Conservation (phyloP, 1,140 invertebrate genomes). For the Apis dorsata region DNA sequence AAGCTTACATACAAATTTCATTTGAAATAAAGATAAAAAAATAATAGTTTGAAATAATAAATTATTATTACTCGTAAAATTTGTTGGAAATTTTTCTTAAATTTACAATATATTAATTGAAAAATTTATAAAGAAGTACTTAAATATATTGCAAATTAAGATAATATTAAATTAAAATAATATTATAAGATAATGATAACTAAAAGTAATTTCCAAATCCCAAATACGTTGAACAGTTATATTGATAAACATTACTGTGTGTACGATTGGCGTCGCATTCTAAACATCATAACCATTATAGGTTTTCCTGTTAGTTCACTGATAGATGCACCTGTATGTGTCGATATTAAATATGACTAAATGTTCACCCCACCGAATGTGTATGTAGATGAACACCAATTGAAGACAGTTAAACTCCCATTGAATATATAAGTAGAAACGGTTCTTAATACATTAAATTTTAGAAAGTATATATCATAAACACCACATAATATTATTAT, state of each 20-base stretch:
- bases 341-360: not conserved
- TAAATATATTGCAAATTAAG: too few relatives aligned
- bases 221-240: not conserved
- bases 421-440: constrained; percentile 24
- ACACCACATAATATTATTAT: not conserved
- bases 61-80: too few relatives aligned
- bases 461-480: constrained; percentile 30
- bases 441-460: constrained; percentile 20
- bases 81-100: too few relatives aligned
- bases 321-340: not conserved
- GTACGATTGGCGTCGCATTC: not conserved
- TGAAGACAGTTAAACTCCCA: not conserved
- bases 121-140: too few relatives aligned
- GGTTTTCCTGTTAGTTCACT: not conserved
- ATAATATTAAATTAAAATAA: too few relatives aligned
- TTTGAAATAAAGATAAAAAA: too few relatives aligned
- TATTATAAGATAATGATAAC: too few relatives aligned
- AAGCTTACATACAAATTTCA: too few relatives aligned
- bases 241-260: too few relatives aligned
- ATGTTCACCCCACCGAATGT: not conserved
- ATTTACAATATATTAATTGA: too few relatives aligned
- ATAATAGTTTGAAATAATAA: too few relatives aligned
- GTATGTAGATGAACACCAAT: not conserved
- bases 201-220: not conserved
- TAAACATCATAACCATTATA: not conserved